These are phyloP conservation scores for Penaeus monodon DNA, from an alignment of 2,888 invertebrate genomes.

Conservation along the genomic window DNA sequence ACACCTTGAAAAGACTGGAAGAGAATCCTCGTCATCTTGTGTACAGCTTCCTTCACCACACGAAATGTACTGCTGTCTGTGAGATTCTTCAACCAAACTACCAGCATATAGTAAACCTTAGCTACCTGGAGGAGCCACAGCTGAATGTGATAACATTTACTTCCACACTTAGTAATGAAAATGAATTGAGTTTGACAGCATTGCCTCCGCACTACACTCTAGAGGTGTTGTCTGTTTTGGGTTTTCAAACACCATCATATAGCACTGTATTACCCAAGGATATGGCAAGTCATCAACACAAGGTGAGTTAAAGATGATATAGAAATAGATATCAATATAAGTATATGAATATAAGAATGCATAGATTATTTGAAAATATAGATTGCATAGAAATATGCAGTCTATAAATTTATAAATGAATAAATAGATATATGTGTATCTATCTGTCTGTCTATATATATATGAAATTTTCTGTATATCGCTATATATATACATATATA, in stretches of 20 bases:
- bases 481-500: slow-evolving; percentile 10
- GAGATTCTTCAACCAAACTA: slow-evolving; percentile 70
- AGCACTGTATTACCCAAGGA: neutral
- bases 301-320: slow-evolving; percentile 6
- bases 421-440: neutral
- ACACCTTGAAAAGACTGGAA: slow-evolving; percentile 9
- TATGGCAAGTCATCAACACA: neutral
- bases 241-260: neutral
- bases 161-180: neutral
- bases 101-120: slow-evolving; percentile 71
- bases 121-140: slow-evolving; percentile 68
- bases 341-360: neutral
- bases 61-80: slow-evolving; percentile 69
- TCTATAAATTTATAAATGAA: slow-evolving; percentile 11
- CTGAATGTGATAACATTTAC: slow-evolving; percentile 36
- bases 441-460: slow-evolving; percentile 16
- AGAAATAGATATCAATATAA: neutral
- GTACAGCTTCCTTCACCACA: slow-evolving; percentile 64
- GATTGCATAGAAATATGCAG: slow-evolving; percentile 23
- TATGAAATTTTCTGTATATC: slow-evolving; percentile 2
- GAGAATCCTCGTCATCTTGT: neutral
- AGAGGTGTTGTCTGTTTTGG: slow-evolving; percentile 11
- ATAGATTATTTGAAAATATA: neutral
- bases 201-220: slow-evolving; percentile 19
- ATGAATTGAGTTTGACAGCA: slow-evolving; percentile 18